Conservation (phyloP, 2,797 vertebrate genomes). For the Lutjanus campechanus region DNA sequence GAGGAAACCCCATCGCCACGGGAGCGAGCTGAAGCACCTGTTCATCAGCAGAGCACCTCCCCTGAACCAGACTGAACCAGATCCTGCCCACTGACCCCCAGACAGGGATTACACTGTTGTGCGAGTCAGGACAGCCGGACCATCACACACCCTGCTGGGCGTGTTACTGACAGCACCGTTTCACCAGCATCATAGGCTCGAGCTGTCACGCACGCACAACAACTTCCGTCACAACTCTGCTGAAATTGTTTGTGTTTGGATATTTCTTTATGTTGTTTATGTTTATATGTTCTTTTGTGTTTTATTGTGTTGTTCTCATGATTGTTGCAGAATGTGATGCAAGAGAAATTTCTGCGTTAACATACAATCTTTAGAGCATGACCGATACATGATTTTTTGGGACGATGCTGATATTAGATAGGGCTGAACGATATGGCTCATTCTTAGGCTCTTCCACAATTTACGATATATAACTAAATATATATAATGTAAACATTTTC, state of each 20-base stretch:
- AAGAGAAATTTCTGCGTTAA: too few relatives aligned
- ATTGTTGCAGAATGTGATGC: too few relatives aligned
- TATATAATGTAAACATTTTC: too few relatives aligned
- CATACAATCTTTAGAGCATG: too few relatives aligned
- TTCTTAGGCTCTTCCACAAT: too few relatives aligned
- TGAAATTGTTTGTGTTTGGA: background rate
- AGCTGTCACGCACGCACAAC: background rate
- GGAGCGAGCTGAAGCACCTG: slow-evolving; percentile 76
- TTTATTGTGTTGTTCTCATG: too few relatives aligned
- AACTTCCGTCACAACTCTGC: background rate
- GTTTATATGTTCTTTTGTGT: too few relatives aligned
- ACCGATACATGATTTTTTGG: too few relatives aligned
- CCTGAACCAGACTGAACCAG: slow-evolving; percentile 69
- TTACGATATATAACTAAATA: too few relatives aligned
- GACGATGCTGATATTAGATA: too few relatives aligned
- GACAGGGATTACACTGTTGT: slow-evolving; percentile 62
- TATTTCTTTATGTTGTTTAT: too few relatives aligned
- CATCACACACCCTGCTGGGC: slow-evolving; percentile 60
- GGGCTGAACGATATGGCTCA: too few relatives aligned
- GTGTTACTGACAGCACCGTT: slow-evolving; percentile 33
- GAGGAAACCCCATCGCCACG: slow-evolving; percentile 67
- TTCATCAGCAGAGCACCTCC: slow-evolving; percentile 59
- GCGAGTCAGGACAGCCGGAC: slow-evolving; percentile 65
- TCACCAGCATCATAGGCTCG: background rate
- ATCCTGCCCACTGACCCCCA: slow-evolving; percentile 62